A percentile compares a stretch with the other conserved stretches of the same genome.
Conservation (phyloP, 2,797 vertebrate species). For the Silurus lanzhouensis region DNA sequence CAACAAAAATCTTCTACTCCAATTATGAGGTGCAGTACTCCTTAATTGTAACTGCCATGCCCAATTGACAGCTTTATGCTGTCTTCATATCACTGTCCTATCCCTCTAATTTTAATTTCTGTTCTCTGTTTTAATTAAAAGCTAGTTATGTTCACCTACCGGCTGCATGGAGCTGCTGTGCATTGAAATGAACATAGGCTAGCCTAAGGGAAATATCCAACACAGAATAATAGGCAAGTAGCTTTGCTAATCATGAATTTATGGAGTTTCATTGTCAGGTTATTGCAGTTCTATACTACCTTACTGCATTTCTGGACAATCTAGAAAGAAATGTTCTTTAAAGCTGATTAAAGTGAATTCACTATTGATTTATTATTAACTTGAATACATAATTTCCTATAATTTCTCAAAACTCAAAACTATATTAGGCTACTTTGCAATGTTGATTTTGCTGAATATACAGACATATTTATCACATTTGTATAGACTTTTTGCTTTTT, state of each 20-base stretch:
- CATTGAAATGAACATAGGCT: conserved; percentile 64
- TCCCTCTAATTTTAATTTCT: conserved; percentile 65
- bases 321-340: background rate
- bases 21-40: conserved; percentile 46
- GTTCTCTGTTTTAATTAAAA: conserved; percentile 76
- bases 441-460: background rate
- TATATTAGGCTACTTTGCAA: background rate
- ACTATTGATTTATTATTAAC: background rate
- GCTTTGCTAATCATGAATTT: conserved; percentile 64
- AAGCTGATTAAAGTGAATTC: background rate
- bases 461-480: background rate
- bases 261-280: conserved; percentile 62
- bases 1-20: conserved; percentile 52
- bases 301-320: conserved; percentile 11
- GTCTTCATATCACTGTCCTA: conserved; percentile 64
- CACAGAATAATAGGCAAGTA: conserved; percentile 63
- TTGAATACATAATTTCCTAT: background rate
- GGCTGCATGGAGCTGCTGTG: conserved; percentile 66
- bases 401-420: background rate
- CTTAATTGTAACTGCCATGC: conserved; percentile 54
- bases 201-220: conserved; percentile 62
- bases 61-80: conserved; percentile 67
- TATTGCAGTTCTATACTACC: conserved; percentile 40
- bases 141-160: conserved; percentile 67
- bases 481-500: background rate